phyloP scores from a whole-genome alignment of 2,888 invertebrate genomes.

The Callosobruchus maculatus region DNA sequence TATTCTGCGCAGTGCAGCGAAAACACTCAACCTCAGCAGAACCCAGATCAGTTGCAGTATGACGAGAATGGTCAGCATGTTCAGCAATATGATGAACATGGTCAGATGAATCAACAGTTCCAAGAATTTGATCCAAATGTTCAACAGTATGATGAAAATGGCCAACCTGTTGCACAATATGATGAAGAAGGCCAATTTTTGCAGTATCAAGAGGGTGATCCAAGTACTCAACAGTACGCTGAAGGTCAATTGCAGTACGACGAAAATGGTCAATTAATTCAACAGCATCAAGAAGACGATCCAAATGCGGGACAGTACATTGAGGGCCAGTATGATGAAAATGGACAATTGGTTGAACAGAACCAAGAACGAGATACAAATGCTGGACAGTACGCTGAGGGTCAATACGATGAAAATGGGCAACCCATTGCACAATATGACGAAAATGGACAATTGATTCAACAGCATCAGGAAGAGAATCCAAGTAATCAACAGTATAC shows the following conservation, averaged over 20 bases:
- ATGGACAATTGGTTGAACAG: conserved; percentile 11
- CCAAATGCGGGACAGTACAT: neutral
- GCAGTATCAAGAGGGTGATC: conserved; percentile 21
- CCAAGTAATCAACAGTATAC: conserved; percentile 15
- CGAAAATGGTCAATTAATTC: neutral
- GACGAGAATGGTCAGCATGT: conserved; percentile 22
- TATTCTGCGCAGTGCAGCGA: neutral
- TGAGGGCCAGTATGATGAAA: conserved; percentile 10
- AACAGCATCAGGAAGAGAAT: conserved; percentile 24
- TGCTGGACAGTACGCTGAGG: neutral
- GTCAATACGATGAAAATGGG: conserved; percentile 26
- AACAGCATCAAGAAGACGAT: conserved; percentile 9
- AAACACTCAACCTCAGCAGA: neutral
- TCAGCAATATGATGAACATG: conserved; percentile 24
- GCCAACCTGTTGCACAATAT: conserved; percentile 14
- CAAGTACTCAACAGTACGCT: conserved; percentile 1
- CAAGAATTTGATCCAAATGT: conserved; percentile 12
- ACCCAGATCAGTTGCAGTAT: conserved; percentile 17
- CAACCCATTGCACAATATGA: conserved; percentile 18
- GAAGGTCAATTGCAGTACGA: conserved; percentile 11
- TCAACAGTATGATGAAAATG: conserved; percentile 1
- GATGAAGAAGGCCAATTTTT: conserved; percentile 20
- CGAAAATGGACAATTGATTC: conserved; percentile 19
- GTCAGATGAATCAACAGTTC: conserved; percentile 5
- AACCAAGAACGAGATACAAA: conserved; percentile 4